Base-by-base conservation (phyloP, 1,140 invertebrate species). In the Calliphora vicina region DNA sequence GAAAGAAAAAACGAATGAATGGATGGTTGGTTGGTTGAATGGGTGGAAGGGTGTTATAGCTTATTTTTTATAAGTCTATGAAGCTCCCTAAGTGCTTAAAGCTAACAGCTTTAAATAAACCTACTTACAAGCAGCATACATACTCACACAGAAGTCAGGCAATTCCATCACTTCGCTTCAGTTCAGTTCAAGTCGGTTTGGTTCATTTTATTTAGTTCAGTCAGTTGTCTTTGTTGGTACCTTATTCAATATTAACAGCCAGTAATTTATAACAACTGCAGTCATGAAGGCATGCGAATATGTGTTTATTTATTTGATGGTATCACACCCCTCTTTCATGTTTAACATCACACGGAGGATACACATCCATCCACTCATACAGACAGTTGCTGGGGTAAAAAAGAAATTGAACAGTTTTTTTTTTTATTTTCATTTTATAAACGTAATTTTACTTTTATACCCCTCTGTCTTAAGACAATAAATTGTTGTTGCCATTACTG, bases 1-100 rank as follows among this genome's bases (percentile, higher is more conserved):
- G 35, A 35, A 10, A 50, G 45, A n/a, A 50, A 50, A 12, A 6
- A 43, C 5, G 42, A 12, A 43, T 6, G 45, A n/a, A 50, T 50
- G 15, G 0, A 50, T 35, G 35, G 35, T 35, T 35, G 35, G 10
- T 35, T n/a, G 15, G n/a, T 17, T 67, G 61, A 12, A 67, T 23
- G 20, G 61, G 17, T 0, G 61, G 23, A 67, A 10, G 61, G 20
- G 9, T 67, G 20, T 2, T 67, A 23, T 20, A 23, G 61, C 61
- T 67, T 67, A 67, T 23, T 9, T 17, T 17, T 67, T 25, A 67
- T 23, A 67, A 67, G 61, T 67, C 61, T 67, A 67, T 67, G 61
- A 67, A 67, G 61, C 61, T 67, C n/a, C 23, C n/a, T 67, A 67
- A 67, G 61, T 67, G 61, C 61, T 67, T 67, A 23, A 67, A 67